phyloP scores from a whole-genome alignment of 2,888 invertebrate species.

The Keiferia lycopersicella region DNA sequence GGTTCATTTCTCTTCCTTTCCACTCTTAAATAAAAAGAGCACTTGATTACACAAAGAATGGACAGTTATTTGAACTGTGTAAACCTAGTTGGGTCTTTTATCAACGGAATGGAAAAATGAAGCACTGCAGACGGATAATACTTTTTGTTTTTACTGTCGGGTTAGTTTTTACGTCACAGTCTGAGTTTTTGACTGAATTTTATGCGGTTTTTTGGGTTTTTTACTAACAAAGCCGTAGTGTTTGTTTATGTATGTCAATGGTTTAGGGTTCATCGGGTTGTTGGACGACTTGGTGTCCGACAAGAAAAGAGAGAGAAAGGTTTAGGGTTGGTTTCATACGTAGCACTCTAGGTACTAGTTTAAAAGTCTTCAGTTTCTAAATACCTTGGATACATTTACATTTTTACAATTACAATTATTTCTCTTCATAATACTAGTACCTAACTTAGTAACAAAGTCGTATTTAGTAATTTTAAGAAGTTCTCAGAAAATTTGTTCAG shows the following conservation, averaged over 20 bases:
- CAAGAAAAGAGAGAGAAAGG: no score
- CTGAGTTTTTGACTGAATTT: background rate
- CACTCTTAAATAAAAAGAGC: conserved; percentile 35
- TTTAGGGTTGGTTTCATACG: no score
- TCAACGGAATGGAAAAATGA: conserved; percentile 15
- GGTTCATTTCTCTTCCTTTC: conserved; percentile 7
- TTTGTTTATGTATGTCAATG: no score
- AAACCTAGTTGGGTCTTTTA: conserved; percentile 25
- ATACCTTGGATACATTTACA: no score
- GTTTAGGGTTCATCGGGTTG: no score
- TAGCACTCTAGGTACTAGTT: no score
- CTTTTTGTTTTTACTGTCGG: background rate
- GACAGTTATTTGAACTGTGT: conserved; percentile 33
- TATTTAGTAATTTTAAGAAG: background rate
- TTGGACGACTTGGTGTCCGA: no score
- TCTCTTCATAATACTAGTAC: background rate
- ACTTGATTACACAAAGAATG: conserved; percentile 41
- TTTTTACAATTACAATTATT: no score
- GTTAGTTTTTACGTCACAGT: background rate
- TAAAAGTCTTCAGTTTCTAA: no score
- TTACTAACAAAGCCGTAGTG: no score
- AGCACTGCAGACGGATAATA: background rate
- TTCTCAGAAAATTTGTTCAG: background rate
- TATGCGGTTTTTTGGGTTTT: background rate
- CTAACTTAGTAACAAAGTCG: background rate